Base-by-base conservation (phyloP, 2,888 invertebrate species). In the Tricholauxania praeusta region DNA sequence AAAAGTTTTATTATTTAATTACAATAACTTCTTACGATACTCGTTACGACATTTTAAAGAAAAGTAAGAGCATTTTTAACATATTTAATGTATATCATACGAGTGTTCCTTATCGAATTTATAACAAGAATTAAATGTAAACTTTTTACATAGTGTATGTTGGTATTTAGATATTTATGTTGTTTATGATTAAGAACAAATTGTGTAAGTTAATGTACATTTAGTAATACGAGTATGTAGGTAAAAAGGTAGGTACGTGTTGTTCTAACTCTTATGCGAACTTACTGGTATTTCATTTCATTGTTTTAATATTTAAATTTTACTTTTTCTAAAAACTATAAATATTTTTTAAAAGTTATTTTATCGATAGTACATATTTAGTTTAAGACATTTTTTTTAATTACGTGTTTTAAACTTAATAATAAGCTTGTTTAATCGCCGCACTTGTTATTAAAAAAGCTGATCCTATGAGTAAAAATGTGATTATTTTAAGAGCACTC, bases 401-500 rank as follows among this genome's bases (percentile, higher is more conserved):
- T 39, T 39, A 39, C 39, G 39, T 39, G 39, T 39, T 1, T 39
- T 57, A 10, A 59, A 49, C 15, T 73, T 75, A 78, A 70, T 77
- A 79, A 63, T 79, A 79, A 67, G 87, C 87, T 82, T 87, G 87
- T 80, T 84, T 87, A 53, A 87, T 82, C 72, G 87, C 87, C 73
- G 87, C 87, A 79, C 85, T 85, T 76, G 87, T 87, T 75, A 87
- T 84, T 69, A 87, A 76, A 79, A 87, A 84, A 75, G 87, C 87
- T 72, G 87, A 84, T 71, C 86, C 86, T 76, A 86, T 87, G 77
- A 87, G 78, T 74, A 84, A 75, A 76, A 87, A 85, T 75, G 87
- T 87, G 74, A 87, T 85, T 77, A 87, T 84, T 84, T 87, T 87
- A 75, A 87, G 85, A 79, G 84, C 85, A 82, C 86, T 87, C 81